Conservation (phyloP, 2,888 invertebrate species). For the Tipula helvola region DNA sequence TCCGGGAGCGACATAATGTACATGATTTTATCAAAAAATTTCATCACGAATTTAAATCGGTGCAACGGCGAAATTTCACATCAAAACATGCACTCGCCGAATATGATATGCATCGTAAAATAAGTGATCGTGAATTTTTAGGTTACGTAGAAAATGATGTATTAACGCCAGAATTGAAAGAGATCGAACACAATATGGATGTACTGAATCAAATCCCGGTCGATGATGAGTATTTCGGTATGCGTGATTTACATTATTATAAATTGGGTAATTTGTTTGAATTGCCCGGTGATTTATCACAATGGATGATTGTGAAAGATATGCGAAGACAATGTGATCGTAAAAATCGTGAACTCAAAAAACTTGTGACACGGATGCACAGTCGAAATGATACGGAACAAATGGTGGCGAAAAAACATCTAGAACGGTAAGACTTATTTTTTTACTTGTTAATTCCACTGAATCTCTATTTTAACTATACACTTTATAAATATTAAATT, state of each 20-base stretch:
- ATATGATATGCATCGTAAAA: conserved; percentile 14
- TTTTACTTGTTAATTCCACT: background rate
- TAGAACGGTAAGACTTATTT: conserved; percentile 16
- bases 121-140: conserved; percentile 16
- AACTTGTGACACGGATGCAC: conserved; percentile 14
- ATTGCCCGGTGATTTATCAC: conserved; percentile 17
- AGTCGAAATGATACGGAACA: conserved; percentile 14
- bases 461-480: background rate
- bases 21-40: conserved; percentile 38
- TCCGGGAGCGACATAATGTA: conserved; percentile 33
- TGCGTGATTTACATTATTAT: conserved; percentile 16
- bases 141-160: conserved; percentile 14
- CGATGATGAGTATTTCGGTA: conserved; percentile 14
- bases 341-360: conserved; percentile 16
- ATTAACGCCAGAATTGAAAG: conserved; percentile 12
- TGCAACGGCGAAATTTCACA: conserved; percentile 16
- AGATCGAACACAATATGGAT: conserved; percentile 15
- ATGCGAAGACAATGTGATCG: conserved; percentile 16
- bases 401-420: conserved; percentile 15
- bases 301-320: conserved; percentile 16
- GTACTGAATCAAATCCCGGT: conserved; percentile 12
- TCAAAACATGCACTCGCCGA: conserved; percentile 13
- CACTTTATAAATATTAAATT: background rate
- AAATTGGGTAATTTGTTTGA: conserved; percentile 14
- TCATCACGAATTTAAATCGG: conserved; percentile 29